phyloP scores from a whole-genome alignment of 2,888 invertebrate genomes.

The Galerucella pusilla region DNA sequence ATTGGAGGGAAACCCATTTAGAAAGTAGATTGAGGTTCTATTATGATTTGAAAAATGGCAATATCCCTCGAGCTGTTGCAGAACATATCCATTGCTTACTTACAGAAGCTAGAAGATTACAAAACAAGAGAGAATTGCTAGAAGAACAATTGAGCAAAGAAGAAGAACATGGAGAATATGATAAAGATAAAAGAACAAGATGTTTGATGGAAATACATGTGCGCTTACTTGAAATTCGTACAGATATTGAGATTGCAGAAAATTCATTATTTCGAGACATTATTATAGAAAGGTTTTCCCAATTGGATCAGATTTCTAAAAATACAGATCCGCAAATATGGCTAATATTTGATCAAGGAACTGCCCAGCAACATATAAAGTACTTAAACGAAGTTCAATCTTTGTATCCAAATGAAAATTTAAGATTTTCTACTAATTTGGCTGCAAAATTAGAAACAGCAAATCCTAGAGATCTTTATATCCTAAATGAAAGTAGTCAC shows the following conservation, averaged over 20 bases:
- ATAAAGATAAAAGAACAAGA: constrained; percentile 58
- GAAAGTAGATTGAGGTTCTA: constrained; percentile 63
- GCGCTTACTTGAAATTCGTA: constrained; percentile 69
- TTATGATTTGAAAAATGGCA: constrained; percentile 70
- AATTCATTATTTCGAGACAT: constrained; percentile 71
- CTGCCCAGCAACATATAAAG: constrained; percentile 65
- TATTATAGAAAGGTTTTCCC: constrained; percentile 54
- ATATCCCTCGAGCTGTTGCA: constrained; percentile 66
- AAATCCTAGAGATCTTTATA: constrained; percentile 65
- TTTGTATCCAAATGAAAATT: constrained; percentile 59
- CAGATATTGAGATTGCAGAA: constrained; percentile 71
- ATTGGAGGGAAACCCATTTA: constrained; percentile 70
- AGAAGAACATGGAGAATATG: constrained; percentile 44
- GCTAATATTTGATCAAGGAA: constrained; percentile 67
- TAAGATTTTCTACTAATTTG: constrained; percentile 64
- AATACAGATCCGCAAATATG: constrained; percentile 55
- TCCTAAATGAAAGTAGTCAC: constrained; percentile 68
- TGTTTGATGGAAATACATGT: constrained; percentile 69
- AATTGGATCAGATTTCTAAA: constrained; percentile 37
- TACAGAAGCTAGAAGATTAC: constrained; percentile 68
- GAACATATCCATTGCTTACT: constrained; percentile 68
- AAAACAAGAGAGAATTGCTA: constrained; percentile 64
- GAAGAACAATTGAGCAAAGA: constrained; percentile 61
- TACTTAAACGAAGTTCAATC: constrained; percentile 64
- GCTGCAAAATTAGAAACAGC: constrained; percentile 63